Percentiles rank a stretch among this genome's conserved stretches.
Conservation (phyloP, 1,140 invertebrate species). For the Drosophila kikkawai region DNA sequence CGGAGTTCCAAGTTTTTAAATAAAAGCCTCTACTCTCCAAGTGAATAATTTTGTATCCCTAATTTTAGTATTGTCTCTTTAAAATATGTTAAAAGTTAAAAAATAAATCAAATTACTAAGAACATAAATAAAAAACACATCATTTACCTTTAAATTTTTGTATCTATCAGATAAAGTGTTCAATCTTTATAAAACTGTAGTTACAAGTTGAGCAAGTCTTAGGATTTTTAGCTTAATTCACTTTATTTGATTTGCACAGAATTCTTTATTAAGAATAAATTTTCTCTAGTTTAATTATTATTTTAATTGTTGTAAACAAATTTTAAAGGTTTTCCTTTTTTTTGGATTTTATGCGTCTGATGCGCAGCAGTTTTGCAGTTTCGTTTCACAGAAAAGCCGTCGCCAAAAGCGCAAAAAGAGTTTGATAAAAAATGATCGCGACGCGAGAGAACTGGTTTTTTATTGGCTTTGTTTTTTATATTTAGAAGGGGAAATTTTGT, state of each 20-base stretch:
- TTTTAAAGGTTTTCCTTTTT: background rate
- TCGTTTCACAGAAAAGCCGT: conserved; percentile 55
- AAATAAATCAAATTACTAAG: background rate
- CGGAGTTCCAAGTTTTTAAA: no score
- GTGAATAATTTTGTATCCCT: no score
- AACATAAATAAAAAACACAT: background rate
- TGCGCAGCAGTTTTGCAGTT: background rate
- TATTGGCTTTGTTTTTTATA: background rate
- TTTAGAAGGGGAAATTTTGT: background rate
- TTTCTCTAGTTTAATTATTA: conserved; percentile 1
- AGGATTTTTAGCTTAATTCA: no score
- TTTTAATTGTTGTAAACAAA: conserved; percentile 13
- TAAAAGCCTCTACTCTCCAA: no score
- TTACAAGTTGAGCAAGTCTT: background rate
- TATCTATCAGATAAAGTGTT: no score
- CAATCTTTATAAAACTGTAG: no score
- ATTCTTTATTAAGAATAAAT: background rate
- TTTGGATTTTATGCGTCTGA: background rate
- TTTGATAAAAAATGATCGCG: conserved; percentile 24
- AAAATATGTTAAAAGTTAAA: no score
- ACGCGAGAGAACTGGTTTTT: conserved; percentile 20
- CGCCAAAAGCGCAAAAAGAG: conserved; percentile 49
- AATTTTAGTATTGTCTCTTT: no score
- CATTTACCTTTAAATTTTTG: background rate
- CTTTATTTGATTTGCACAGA: conserved; percentile 11